Evolutionary conservation across 2,888 invertebrate genomes (phyloP), one percentile per base, ranked within the genome.

Genomic region (Galerucella calmariensis): DNA sequence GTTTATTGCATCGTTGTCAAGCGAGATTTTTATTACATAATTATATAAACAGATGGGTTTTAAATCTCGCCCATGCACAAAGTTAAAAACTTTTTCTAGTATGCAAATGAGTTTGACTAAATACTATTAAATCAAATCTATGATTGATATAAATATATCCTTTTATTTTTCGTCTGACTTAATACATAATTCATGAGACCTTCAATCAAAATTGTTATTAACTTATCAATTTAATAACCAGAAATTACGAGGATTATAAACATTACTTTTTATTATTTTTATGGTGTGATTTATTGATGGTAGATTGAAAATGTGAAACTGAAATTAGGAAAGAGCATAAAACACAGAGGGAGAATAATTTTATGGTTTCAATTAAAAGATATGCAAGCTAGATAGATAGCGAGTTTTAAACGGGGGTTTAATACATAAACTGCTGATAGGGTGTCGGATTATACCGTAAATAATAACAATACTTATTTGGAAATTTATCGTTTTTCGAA

Each of bases 291-390:
- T 82, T 81, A 81, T 81, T 74, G 80, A 77, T 78, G 77, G 73
- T 74, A 79, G 79, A 82, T 80, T 81, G 79, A 81, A 80, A 81
- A 81, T 80, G 78, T 81, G 80, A 81, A 81, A 79, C 78, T 81
- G 79, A 80, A 78, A 78, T 75, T 77, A 77, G 79, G 80, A 76
- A 75, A 76, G 69, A 76, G 74, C 75, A 74, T 74, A 74, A 74
- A 75, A 67, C 71, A 76, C 72, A 71, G 67, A 74, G 75, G 78
- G 77, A 75, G 81, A 81, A 79, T 75, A 80, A 80, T 84, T 84
- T 84, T 84, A 84, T 83, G 80, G 83, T 81, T 84, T 83, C 83
- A 84, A 84, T 84, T 84, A 84, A 84, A 84, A 83, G 84, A 84
- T 84, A 84, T 83, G 83, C 82, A 83, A 83, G 83, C 68, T 67